A percentile compares a stretch with the other conserved stretches of the same genome.
Evolutionary conservation across 2,797 vertebrate species (phyloP).

Genomic region (Champsocephalus esox): DNA sequence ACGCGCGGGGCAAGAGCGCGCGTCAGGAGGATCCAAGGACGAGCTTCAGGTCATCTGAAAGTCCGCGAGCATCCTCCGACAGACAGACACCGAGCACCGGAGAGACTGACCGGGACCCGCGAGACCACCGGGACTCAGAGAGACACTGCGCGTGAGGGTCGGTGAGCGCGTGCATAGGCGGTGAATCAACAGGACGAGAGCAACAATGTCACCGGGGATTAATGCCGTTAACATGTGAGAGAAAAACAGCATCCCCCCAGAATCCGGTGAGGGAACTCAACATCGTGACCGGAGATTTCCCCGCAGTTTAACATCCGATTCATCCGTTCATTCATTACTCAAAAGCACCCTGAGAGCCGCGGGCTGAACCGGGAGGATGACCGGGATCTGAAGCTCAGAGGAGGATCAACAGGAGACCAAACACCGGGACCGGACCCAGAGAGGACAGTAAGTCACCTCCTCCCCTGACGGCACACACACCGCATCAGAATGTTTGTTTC

Average conservation of each 20-base stretch:
- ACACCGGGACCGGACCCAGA: too few species aligned
- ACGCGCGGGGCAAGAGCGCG: conserved; percentile 46
- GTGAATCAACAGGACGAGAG: conserved; percentile 56
- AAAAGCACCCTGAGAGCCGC: neutral
- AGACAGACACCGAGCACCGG: neutral
- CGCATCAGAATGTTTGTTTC: too few species aligned
- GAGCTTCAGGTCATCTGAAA: conserved; percentile 73
- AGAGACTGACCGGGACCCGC: neutral
- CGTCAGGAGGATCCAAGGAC: conserved; percentile 67
- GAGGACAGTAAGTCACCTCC: too few species aligned
- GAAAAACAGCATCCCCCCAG: neutral
- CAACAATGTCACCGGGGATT: conserved; percentile 23
- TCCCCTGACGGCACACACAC: too few species aligned
- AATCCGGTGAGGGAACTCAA: neutral
- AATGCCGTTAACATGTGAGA: neutral
- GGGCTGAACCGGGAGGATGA: neutral
- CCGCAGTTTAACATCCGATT: neutral
- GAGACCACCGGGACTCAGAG: too few species aligned
- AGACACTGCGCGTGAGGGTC: too few species aligned
- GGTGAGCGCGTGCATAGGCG: neutral
- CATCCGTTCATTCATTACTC: too few species aligned
- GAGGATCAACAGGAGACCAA: too few species aligned
- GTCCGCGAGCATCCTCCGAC: conserved; percentile 38
- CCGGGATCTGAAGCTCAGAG: neutral
- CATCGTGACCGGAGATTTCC: neutral